Conservation (phyloP, 2,888 invertebrate genomes). For the Acanthosepion lycidas region DNA sequence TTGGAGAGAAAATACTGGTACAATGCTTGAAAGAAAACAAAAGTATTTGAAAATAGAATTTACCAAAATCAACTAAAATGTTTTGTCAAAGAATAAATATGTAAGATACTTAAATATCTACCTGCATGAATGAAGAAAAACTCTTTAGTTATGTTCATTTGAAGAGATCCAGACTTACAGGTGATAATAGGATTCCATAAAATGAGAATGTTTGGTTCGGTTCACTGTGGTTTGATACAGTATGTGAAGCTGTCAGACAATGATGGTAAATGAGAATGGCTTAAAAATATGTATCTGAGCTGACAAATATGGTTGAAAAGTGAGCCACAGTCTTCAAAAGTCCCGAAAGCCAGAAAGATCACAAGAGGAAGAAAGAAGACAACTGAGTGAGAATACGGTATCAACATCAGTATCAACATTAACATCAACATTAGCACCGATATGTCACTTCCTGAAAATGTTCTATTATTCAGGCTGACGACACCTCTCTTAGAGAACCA, state of each 20-base stretch:
- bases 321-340: background rate
- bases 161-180: background rate
- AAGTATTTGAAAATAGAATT: too few relatives aligned
- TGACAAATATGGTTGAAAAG: background rate
- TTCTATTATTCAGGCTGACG: background rate
- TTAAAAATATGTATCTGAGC: background rate
- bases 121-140: background rate
- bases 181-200: background rate
- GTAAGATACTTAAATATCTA: background rate
- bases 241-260: background rate
- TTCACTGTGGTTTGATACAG: background rate
- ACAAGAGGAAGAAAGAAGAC: background rate
- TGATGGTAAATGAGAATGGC: background rate
- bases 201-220: background rate
- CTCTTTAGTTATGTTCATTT: background rate
- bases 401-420: background rate
- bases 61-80: too few relatives aligned
- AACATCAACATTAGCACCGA: background rate
- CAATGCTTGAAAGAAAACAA: too few relatives aligned
- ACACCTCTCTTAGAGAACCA: background rate
- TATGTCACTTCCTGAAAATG: background rate
- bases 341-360: background rate
- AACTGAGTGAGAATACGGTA: background rate
- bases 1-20: too few relatives aligned
- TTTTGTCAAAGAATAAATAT: too few relatives aligned